Conservation (phyloP, 2,797 vertebrate genomes). For the Hirundo rustica region DNA sequence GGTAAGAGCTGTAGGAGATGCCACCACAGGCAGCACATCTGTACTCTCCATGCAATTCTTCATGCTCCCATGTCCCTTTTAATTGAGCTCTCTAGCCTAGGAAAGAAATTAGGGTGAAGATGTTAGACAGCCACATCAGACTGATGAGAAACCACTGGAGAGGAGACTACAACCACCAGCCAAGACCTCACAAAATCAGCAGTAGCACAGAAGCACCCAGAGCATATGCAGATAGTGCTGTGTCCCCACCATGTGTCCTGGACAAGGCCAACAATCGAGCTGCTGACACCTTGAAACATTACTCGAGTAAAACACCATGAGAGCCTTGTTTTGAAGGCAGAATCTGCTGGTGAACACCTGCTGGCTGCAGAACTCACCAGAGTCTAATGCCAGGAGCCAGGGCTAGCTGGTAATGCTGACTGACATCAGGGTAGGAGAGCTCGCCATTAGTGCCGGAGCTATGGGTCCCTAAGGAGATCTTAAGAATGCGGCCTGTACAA, state of each 20-base stretch:
- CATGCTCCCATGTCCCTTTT: slow-evolving; percentile 13
- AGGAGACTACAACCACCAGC: neutral
- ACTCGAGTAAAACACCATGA: neutral
- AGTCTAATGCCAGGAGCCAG: neutral
- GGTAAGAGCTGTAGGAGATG: neutral
- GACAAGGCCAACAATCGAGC: neutral
- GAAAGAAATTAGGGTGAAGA: neutral
- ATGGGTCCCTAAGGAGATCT: neutral
- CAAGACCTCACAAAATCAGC: neutral
- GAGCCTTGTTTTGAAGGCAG: neutral
- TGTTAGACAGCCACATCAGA: neutral
- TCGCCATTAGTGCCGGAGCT: neutral
- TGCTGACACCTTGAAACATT: neutral
- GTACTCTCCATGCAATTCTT: neutral
- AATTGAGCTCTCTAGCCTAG: neutral
- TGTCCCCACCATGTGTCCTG: neutral
- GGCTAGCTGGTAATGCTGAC: neutral
- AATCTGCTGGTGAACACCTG: neutral
- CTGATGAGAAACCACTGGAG: neutral
- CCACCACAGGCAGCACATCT: rapidly evolving
- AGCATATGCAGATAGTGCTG: neutral
- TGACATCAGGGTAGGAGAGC: neutral
- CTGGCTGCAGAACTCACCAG: neutral
- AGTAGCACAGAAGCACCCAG: neutral
- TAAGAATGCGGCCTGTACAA: neutral